These are phyloP conservation scores for Pseudococcus longispinus DNA, from an alignment of 2,888 invertebrate genomes.

Conservation along the genomic window DNA sequence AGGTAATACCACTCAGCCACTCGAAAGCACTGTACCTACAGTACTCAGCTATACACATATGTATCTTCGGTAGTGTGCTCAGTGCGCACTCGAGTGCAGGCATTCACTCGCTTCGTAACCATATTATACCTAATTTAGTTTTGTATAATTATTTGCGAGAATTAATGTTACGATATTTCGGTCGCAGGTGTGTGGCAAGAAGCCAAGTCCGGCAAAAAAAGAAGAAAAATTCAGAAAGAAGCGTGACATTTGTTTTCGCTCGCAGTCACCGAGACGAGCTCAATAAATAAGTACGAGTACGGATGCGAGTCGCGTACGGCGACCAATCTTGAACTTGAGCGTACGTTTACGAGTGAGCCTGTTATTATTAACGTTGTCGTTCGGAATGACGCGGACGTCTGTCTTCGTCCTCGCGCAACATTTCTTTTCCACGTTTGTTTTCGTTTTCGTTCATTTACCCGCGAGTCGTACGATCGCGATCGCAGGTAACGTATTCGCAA, in stretches of 20 bases:
- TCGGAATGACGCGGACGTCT: not conserved
- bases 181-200: slow-evolving; percentile 50
- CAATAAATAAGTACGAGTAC: not conserved
- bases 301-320: not conserved
- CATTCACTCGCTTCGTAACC: no score
- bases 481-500: not conserved
- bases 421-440: not conserved
- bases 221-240: slow-evolving; percentile 49
- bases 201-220: slow-evolving; percentile 50
- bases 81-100: no score
- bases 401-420: no score
- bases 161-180: not conserved
- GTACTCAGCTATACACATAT: no score
- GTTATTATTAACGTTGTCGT: not conserved
- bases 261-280: not conserved
- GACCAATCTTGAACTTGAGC: not conserved
- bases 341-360: not conserved
- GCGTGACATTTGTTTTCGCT: slow-evolving; percentile 39
- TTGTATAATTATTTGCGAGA: no score
- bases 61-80: no score
- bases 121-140: no score
- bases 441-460: not conserved
- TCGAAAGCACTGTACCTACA: no score
- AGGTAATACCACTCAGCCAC: no score
- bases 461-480: not conserved